These are phyloP conservation scores for Suillia variegata DNA, from an alignment of 2,888 invertebrate species.

Conservation along the genomic window DNA sequence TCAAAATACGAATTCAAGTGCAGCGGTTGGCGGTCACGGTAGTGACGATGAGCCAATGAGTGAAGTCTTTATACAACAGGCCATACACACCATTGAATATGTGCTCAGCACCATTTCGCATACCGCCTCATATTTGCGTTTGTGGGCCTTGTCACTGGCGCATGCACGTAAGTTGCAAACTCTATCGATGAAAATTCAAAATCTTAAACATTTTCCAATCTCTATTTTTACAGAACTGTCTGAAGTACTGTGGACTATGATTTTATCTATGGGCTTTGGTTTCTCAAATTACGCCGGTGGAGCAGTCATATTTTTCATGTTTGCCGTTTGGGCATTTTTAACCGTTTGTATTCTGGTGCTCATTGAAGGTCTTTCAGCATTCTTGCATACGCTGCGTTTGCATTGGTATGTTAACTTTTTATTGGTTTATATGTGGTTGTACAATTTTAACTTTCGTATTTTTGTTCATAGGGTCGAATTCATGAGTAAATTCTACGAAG, in stretches of 20 bases:
- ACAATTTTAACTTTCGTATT: neutral
- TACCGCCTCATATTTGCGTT: constrained; percentile 92
- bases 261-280: constrained; percentile 76
- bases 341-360: constrained; percentile 94
- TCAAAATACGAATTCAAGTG: too few relatives aligned
- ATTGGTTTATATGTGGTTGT: neutral
- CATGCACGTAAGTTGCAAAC: constrained; percentile 77
- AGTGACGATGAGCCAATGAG: constrained; percentile 72
- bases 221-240: constrained; percentile 69
- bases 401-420: constrained; percentile 77
- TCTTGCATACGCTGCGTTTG: constrained; percentile 95
- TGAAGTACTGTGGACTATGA: constrained; percentile 93
- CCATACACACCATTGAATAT: constrained; percentile 96
- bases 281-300: constrained; percentile 70
- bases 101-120: constrained; percentile 95
- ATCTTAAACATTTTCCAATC: neutral
- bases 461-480: constrained; percentile 81
- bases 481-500: constrained; percentile 92
- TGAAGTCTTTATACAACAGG: constrained; percentile 90
- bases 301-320: constrained; percentile 78
- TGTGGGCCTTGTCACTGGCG: constrained; percentile 95
- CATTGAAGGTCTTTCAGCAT: constrained; percentile 99
- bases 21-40: constrained; percentile 45
- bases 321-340: constrained; percentile 87
- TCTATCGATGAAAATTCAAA: neutral